Evolutionary conservation across 2,888 invertebrate species (phyloP), one percentile per base, ranked within the genome.

Genomic region (Erebia epiphron): DNA sequence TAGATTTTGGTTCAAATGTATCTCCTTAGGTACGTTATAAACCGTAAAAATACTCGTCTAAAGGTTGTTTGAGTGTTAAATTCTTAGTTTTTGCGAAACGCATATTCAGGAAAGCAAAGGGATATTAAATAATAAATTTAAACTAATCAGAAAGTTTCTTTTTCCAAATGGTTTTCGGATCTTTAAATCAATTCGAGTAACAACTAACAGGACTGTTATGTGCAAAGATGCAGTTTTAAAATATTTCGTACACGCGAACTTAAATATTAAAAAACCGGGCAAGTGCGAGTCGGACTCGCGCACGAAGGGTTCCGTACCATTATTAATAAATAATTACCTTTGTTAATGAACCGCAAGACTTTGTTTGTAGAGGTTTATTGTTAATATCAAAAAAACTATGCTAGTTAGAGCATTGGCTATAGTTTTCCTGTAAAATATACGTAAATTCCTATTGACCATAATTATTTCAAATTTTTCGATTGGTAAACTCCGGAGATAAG

Each of bases 241-340:
- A 68, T 68, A 74, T 72, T 74, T 70, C 58, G 56, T 72, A 63
- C 35, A 7, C 66, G 68, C 50, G 66, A 66, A 43, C 49, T 54
- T 58, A 69, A 54, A 67, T 70, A 57, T 67, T 73, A 68, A 67
- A 69, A 67, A n/a, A n/a, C n/a, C n/a, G n/a, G n/a, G n/a, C n/a
- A n/a, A n/a, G n/a, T n/a, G n/a, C n/a, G n/a, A n/a, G n/a, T n/a
- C n/a, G n/a, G n/a, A n/a, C n/a, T n/a, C n/a, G n/a, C n/a, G n/a
- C n/a, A n/a, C n/a, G n/a, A n/a, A n/a, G n/a, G n/a, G n/a, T n/a
- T n/a, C n/a, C n/a, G n/a, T n/a, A n/a, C n/a, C n/a, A n/a, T n/a
- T n/a, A n/a, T n/a, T n/a, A n/a, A n/a, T n/a, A n/a, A n/a, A n/a
- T n/a, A n/a, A n/a, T n/a, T n/a, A n/a, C n/a, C n/a, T n/a, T n/a